A percentile compares a stretch with the other conserved stretches of the same genome.
Evolutionary conservation across 2,888 invertebrate species (phyloP).

Genomic region (Caenorhabditis macrosperma): DNA sequence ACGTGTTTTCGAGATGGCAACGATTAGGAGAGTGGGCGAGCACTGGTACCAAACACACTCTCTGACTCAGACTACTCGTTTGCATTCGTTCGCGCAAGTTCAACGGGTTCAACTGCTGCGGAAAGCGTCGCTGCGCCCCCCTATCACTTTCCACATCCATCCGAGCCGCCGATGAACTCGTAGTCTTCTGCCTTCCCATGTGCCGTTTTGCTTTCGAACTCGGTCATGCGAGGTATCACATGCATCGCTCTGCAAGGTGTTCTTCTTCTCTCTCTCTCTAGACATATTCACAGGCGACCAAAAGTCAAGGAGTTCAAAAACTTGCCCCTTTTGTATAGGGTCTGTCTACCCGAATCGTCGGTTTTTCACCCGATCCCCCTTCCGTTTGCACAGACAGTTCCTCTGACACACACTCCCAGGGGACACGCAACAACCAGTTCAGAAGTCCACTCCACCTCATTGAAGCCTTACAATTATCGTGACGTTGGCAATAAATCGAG

Average conservation of each 20-base stretch:
- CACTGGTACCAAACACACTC: no score
- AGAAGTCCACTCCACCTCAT: neutral
- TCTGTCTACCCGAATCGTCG: neutral
- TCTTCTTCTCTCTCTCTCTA: neutral
- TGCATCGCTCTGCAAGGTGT: neutral
- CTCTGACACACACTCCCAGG: neutral
- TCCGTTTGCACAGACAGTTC: slow-evolving; percentile 4
- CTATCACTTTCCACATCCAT: no score
- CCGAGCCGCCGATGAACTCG: neutral
- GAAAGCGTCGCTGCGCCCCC: no score
- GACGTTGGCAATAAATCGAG: neutral
- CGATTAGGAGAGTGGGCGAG: no score
- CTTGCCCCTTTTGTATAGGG: neutral
- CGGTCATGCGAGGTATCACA: neutral
- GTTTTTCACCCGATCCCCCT: neutral
- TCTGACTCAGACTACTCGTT: no score
- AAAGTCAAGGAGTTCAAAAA: slow-evolving; percentile 11
- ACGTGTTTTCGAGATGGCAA: no score
- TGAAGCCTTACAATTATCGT: neutral
- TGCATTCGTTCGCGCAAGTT: no score
- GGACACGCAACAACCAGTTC: neutral
- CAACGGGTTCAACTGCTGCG: no score
- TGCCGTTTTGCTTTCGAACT: neutral
- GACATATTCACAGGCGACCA: neutral
- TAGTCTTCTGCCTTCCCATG: neutral